Percentiles rank a stretch among this genome's conserved stretches.
These are phyloP conservation scores for Uria aalge DNA, from an alignment of 2,113 vertebrate species.

Conservation along the genomic window DNA sequence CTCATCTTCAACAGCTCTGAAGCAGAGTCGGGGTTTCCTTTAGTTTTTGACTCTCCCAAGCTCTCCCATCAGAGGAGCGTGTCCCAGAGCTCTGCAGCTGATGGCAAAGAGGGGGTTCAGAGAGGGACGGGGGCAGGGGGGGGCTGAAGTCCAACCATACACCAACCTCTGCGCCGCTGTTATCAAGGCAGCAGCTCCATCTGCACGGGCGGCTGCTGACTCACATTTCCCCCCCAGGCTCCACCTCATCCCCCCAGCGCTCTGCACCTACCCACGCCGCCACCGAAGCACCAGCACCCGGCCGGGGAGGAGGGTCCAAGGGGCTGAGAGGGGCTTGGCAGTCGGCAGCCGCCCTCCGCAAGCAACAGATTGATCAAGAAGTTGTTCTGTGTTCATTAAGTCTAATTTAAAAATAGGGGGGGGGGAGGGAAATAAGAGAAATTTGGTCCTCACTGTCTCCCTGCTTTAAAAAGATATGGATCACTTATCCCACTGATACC, in stretches of 20 bases:
- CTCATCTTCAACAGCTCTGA: background rate
- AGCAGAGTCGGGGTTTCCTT: background rate
- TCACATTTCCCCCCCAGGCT: background rate
- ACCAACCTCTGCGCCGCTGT: rapidly evolving
- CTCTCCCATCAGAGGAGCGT: rapidly evolving
- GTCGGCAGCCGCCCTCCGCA: rapidly evolving
- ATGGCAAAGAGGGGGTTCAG: background rate
- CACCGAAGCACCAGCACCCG: background rate
- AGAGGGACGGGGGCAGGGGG: no score
- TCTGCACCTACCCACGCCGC: background rate
- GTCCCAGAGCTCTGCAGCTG: background rate
- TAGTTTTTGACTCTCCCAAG: background rate
- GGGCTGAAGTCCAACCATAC: rapidly evolving
- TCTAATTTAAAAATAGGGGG: background rate
- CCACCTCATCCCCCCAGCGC: background rate
- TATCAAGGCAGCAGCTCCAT: background rate
- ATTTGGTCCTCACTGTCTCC: background rate
- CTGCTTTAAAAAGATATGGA: background rate
- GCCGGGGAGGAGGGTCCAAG: background rate
- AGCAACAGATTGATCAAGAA: rapidly evolving
- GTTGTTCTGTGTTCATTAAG: rapidly evolving
- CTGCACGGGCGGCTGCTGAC: background rate
- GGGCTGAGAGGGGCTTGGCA: background rate
- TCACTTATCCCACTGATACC: background rate
- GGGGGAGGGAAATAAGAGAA: rapidly evolving